phyloP scores from a whole-genome alignment of 2,888 invertebrate genomes.

The Hoplodrina ambigua region DNA sequence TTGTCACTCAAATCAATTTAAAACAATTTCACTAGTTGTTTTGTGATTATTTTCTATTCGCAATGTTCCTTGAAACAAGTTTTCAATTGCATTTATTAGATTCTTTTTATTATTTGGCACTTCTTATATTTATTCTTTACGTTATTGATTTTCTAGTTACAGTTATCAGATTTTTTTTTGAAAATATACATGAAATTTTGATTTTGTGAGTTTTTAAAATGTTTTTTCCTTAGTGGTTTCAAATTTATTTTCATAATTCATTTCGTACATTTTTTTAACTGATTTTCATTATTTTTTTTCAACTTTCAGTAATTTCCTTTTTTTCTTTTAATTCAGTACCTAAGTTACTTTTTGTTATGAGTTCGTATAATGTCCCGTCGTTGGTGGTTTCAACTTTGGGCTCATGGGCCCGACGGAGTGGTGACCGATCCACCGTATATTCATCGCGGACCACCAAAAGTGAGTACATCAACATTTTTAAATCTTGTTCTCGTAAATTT shows the following conservation, averaged over 20 bases:
- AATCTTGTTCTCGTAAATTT: no score
- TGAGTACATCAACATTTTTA: constrained; percentile 12
- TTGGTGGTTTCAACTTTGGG: background rate
- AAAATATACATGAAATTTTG: background rate
- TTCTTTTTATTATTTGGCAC: background rate
- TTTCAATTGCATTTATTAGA: background rate
- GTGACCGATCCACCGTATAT: background rate
- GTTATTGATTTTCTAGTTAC: background rate
- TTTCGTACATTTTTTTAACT: no score
- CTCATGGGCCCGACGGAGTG: background rate
- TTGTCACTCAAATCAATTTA: background rate
- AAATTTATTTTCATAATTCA: no score
- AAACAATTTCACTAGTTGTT: background rate
- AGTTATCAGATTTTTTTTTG: background rate
- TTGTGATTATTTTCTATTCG: background rate
- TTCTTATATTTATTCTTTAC: background rate
- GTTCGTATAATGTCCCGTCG: background rate
- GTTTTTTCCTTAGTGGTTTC: background rate
- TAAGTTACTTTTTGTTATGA: background rate
- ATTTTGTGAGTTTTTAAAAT: background rate
- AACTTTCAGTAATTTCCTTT: no score
- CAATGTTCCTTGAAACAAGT: background rate
- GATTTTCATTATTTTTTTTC: no score
- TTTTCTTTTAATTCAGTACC: no score
- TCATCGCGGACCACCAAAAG: background rate